Evolutionary conservation across 2,797 vertebrate genomes (phyloP).

Genomic region (Clarias platycephalus): DNA sequence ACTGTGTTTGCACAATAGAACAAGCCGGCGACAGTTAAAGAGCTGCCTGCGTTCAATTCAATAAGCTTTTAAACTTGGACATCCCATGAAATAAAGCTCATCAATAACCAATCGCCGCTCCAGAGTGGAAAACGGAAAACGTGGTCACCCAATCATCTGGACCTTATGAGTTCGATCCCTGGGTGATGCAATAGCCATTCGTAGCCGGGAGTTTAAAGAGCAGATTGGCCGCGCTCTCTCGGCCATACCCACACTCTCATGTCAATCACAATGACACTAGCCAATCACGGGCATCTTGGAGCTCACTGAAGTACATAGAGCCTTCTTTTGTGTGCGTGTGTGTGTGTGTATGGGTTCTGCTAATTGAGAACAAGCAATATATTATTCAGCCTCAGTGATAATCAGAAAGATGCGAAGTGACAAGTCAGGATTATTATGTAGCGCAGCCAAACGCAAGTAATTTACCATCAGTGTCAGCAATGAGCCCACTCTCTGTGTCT

Average conservation of each 20-base stretch:
- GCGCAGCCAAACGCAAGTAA: background rate
- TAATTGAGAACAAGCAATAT: background rate
- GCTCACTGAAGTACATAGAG: no score
- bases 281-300: no score
- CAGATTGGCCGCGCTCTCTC: no score
- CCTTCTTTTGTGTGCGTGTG: no score
- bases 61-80: background rate
- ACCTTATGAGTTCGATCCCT: no score
- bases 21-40: background rate
- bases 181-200: no score
- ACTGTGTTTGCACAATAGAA: background rate
- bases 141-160: no score
- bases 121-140: no score
- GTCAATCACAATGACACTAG: no score
- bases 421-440: background rate
- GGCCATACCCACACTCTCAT: no score
- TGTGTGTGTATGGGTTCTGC: background rate
- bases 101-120: background rate
- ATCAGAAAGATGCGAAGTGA: background rate
- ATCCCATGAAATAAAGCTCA: background rate
- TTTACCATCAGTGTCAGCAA: background rate
- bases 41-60: background rate
- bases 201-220: no score
- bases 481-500: background rate
- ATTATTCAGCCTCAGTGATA: background rate